Percentiles rank a stretch among this genome's conserved stretches.
phyloP scores from a whole-genome alignment of 23 tunicate species.

The Clavelina lepadiformis region DNA sequence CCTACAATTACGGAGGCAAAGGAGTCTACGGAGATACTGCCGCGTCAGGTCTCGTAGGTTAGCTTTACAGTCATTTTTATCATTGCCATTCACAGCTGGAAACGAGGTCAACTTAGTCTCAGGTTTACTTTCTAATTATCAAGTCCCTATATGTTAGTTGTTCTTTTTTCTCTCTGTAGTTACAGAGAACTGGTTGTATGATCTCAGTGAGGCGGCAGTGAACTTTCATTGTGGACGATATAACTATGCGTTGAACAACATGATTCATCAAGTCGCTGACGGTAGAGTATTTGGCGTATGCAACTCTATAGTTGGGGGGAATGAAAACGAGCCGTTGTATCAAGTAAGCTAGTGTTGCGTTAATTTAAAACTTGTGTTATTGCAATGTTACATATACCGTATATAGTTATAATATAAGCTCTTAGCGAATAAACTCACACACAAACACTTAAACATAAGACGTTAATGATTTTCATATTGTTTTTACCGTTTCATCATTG shows the following conservation, averaged over 20 bases:
- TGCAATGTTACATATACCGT: too few relatives aligned
- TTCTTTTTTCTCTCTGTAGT: background rate
- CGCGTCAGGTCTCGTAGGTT: slow-evolving; percentile 28
- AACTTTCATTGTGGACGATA: slow-evolving; percentile 29
- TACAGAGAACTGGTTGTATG: slow-evolving; percentile 22
- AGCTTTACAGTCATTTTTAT: too few relatives aligned
- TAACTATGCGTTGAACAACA: slow-evolving; percentile 21
- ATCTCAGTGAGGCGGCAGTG: slow-evolving; percentile 11
- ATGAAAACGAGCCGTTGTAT: too few relatives aligned
- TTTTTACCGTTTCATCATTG: too few relatives aligned
- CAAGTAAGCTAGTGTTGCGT: too few relatives aligned
- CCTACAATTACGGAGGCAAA: slow-evolving; percentile 27
- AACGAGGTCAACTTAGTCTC: background rate
- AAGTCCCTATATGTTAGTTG: too few relatives aligned
- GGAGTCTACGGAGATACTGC: slow-evolving; percentile 37
- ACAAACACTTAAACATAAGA: too few relatives aligned
- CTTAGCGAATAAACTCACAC: too few relatives aligned
- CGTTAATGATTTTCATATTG: too few relatives aligned
- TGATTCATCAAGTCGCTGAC: slow-evolving; percentile 20
- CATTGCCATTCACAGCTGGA: background rate
- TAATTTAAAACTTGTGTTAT: too few relatives aligned
- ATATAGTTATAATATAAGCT: too few relatives aligned
- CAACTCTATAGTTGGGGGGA: background rate
- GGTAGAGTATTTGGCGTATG: slow-evolving; percentile 19
- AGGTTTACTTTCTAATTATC: too few relatives aligned